phyloP scores from a whole-genome alignment of 2,113 vertebrate species.

The Rhodinocichla rosea region DNA sequence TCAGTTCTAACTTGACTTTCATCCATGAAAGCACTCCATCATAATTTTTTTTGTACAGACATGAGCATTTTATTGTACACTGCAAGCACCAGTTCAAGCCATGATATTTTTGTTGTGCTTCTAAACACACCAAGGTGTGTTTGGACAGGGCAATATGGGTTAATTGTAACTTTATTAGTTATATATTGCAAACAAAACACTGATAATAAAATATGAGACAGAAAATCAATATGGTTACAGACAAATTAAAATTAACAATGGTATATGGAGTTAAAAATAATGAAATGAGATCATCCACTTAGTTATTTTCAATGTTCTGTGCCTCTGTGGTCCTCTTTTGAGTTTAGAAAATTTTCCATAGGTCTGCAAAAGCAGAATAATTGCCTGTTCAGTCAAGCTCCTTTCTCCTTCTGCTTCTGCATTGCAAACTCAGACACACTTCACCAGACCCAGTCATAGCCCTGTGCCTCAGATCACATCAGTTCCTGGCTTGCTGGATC shows the following conservation, averaged over 20 bases:
- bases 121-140: neutral
- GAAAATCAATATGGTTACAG: constrained; percentile 73
- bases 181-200: constrained; percentile 61
- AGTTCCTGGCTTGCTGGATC: neutral
- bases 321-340: neutral
- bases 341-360: constrained; percentile 19
- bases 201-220: constrained; percentile 67
- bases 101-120: neutral
- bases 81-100: neutral
- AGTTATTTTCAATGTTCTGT: constrained; percentile 47
- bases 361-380: constrained; percentile 6
- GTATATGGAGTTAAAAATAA: constrained; percentile 72
- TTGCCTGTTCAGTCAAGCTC: neutral
- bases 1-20: neutral
- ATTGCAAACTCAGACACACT: neutral
- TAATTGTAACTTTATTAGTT: constrained; percentile 59
- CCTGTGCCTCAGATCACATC: neutral
- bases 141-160: neutral
- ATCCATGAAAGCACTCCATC: neutral
- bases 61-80: neutral
- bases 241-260: constrained; percentile 77
- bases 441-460: neutral
- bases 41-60: neutral
- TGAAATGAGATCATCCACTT: constrained; percentile 69
- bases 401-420: neutral